Conservation (phyloP, 2,888 invertebrate species). For the Euplagia quadripunctaria region DNA sequence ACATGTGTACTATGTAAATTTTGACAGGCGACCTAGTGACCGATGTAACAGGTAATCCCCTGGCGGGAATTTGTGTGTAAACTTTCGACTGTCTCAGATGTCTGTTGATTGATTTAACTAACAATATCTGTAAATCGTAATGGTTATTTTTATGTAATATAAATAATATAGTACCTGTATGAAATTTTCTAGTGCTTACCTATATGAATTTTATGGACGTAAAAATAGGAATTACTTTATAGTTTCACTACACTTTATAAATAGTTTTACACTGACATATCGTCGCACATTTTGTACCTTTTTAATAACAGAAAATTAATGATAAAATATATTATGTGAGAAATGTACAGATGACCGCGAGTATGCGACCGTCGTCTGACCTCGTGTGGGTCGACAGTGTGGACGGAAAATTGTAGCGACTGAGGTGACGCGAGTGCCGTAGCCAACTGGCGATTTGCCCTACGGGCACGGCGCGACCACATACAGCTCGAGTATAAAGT, state of each 20-base stretch:
- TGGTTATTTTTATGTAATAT: too few relatives aligned
- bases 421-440: slow-evolving; percentile 69
- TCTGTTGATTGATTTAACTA: neutral
- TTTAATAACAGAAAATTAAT: neutral
- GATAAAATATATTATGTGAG: slow-evolving; percentile 3
- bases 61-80: slow-evolving; percentile 35
- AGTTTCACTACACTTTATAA: slow-evolving; percentile 47
- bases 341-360: slow-evolving; percentile 37
- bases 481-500: slow-evolving; percentile 79
- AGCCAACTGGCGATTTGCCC: slow-evolving; percentile 86
- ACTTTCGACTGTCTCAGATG: slow-evolving; percentile 16
- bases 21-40: slow-evolving; percentile 51
- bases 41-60: slow-evolving; percentile 51
- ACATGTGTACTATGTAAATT: slow-evolving; percentile 48
- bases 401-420: slow-evolving; percentile 64
- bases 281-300: slow-evolving; percentile 17
- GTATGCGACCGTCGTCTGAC: slow-evolving; percentile 55
- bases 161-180: neutral
- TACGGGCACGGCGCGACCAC: slow-evolving; percentile 61
- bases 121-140: neutral
- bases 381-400: slow-evolving; percentile 65
- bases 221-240: neutral
- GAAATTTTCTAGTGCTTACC: slow-evolving; percentile 35
- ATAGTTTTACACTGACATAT: slow-evolving; percentile 29
- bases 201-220: slow-evolving; percentile 17